These are phyloP conservation scores for Acleris emargana DNA, from an alignment of 2,888 invertebrate genomes.

Conservation along the genomic window DNA sequence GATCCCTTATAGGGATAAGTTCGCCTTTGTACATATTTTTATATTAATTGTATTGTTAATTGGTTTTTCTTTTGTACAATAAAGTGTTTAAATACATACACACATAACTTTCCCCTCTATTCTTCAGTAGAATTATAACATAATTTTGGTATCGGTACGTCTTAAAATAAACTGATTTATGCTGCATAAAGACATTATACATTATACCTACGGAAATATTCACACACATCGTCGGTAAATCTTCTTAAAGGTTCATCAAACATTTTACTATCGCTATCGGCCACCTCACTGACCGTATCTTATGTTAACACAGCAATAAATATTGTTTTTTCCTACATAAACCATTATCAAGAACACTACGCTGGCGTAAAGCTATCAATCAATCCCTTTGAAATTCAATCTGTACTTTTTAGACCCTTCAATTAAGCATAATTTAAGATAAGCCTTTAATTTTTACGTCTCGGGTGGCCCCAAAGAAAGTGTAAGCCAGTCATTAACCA, in stretches of 20 bases:
- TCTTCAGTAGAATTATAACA: too few relatives aligned
- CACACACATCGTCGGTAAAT: constrained; percentile 15
- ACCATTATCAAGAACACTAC: constrained; percentile 58
- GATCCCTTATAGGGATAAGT: too few relatives aligned
- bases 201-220: neutral
- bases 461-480: constrained; percentile 76
- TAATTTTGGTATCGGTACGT: neutral
- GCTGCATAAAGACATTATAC: neutral
- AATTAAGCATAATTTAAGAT: constrained; percentile 82
- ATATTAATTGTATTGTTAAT: too few relatives aligned
- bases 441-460: constrained; percentile 79
- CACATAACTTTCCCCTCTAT: too few relatives aligned
- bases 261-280: constrained; percentile 41
- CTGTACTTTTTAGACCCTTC: constrained; percentile 73
- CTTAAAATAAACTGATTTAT: constrained; percentile 8
- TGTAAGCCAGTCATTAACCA: constrained; percentile 76
- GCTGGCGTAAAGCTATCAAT: constrained; percentile 71
- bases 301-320: constrained; percentile 60
- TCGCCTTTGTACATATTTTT: too few relatives aligned
- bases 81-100: too few relatives aligned
- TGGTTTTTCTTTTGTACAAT: too few relatives aligned
- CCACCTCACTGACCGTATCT: constrained; percentile 41
- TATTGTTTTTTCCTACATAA: constrained; percentile 55
- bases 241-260: constrained; percentile 21
- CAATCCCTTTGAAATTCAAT: constrained; percentile 77